These are phyloP conservation scores for Limosa lapponica DNA, from an alignment of 2,797 vertebrate species.

Conservation along the genomic window DNA sequence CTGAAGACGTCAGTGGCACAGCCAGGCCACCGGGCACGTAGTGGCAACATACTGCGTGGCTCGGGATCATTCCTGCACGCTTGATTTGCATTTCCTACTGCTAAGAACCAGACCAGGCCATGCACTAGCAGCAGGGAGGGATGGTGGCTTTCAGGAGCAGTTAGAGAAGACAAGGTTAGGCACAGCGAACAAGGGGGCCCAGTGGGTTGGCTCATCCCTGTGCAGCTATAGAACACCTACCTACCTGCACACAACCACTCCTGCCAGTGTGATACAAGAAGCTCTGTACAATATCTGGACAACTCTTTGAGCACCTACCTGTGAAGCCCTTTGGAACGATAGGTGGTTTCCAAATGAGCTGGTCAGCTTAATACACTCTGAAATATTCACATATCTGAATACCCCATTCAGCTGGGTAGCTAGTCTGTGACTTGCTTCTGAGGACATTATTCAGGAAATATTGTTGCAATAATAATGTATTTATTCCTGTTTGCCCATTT, in stretches of 20 bases:
- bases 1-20: background rate
- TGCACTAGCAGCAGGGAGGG: background rate
- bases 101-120: background rate
- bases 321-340: background rate
- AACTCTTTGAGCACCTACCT: background rate
- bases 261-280: background rate
- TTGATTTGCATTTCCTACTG: background rate
- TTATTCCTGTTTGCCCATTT: background rate
- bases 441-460: background rate
- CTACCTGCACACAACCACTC: background rate
- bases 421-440: background rate
- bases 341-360: background rate
- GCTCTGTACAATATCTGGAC: background rate
- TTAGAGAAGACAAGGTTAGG: background rate
- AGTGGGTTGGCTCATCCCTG: background rate
- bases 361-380: background rate
- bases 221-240: fast-evolving
- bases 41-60: background rate
- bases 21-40: background rate
- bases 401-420: background rate
- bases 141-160: background rate
- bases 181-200: fast-evolving
- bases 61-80: background rate
- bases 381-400: background rate
- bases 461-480: background rate